These are phyloP conservation scores for Centropus bengalensis DNA, from an alignment of 2,113 vertebrate genomes.

Conservation along the genomic window DNA sequence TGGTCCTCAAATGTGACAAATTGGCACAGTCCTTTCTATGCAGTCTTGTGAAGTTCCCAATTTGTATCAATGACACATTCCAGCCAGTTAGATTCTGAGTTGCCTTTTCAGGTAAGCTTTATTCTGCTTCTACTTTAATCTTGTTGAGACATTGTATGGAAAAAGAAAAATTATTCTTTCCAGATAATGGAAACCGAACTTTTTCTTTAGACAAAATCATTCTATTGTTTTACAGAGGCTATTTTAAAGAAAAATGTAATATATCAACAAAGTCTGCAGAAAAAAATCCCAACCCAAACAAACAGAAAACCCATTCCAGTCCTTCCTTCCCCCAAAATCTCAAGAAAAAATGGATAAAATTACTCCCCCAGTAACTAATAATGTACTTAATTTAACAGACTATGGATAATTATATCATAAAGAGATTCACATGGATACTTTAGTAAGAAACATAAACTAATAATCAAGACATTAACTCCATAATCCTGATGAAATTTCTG, in stretches of 20 bases:
- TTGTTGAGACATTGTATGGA: background rate
- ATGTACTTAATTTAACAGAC: slow-evolving; percentile 2
- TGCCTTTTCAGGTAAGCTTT: background rate
- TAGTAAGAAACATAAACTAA: slow-evolving; percentile 21
- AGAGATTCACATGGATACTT: background rate
- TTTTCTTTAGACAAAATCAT: background rate
- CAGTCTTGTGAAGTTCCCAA: background rate
- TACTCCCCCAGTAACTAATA: background rate
- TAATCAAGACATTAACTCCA: slow-evolving; percentile 8
- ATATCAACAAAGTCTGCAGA: background rate
- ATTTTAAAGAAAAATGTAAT: background rate
- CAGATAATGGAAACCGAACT: background rate
- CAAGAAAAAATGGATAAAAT: slow-evolving; percentile 36
- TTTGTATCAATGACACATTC: background rate
- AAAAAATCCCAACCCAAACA: background rate
- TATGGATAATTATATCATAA: slow-evolving; percentile 43
- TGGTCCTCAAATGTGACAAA: background rate
- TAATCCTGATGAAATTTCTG: slow-evolving; percentile 27
- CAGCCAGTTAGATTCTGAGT: background rate
- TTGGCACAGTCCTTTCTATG: background rate
- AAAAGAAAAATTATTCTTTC: background rate
- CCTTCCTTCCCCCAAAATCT: background rate
- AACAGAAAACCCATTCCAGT: background rate
- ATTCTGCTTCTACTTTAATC: background rate
- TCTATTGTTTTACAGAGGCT: background rate